Evolutionary conservation across 2,797 vertebrate species (phyloP), one percentile per base, ranked within the genome.

Genomic region (Cryptoblepharus egeriae): DNA sequence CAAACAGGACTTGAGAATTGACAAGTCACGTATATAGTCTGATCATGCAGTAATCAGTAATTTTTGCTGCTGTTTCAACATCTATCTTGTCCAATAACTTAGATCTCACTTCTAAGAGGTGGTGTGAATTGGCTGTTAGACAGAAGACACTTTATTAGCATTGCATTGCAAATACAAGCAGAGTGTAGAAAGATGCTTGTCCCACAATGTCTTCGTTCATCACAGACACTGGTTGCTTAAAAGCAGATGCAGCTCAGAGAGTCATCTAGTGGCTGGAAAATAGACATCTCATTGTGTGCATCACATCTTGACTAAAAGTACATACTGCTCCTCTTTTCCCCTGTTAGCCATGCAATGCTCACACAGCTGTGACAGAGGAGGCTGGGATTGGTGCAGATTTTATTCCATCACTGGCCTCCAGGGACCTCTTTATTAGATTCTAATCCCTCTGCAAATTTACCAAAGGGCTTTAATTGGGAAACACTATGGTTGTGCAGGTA

Each of bases 361-460:
- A 63, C 42, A 61, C 75, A 63, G 52, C 57, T 60, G 52, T 28
- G 76, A 68, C 63, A 74, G 69, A 63, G 35, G n/a, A 49, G 55
- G 67, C 52, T 26, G 58, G n/a, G 64, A 73, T 30, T 61, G 72
- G 16, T 24, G 39, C 65, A 45, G n/a, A 65, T 65, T 42, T 39
- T 22, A 72, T 77, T 85, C 35, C 39, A 67, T 57, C 22, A 60
- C 39, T 61, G 28, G 60, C 61, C 79, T 69, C 75, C 63, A 78
- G 84, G 69, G 75, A 74, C 68, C 32, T 35, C 39, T 82, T 85
- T 82, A 74, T 73, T 67, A 78, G 68, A 74, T 82, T 39, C 42
- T 73, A 85, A 78, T 74, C 75, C 63, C 70, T 85, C 42, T 61
- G 42, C 79, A 82, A 77, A 85, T 77, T 81, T 85, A 72, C 37